Base-by-base conservation (phyloP, 2,797 vertebrate genomes). In the Sebastolobus alascanus region DNA sequence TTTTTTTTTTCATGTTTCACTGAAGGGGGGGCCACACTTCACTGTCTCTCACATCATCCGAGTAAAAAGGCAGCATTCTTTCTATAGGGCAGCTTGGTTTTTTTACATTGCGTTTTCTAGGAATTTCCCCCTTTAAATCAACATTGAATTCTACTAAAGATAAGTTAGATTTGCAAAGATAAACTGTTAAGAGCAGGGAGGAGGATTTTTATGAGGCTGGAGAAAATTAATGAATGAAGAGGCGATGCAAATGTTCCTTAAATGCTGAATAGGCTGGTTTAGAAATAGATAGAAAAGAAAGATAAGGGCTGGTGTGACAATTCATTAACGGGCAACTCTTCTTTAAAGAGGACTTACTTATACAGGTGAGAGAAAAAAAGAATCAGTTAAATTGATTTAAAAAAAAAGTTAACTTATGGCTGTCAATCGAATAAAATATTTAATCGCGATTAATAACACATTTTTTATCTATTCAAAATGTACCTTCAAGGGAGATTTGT, bases 181-280 rank as follows among this genome's bases (percentile, higher is more conserved):
- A 66, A 43, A 69, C n/a, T 29, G n/a, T 65, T 71, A 9, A 77
- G 52, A 77, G 46, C 29, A 50, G 11, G 20, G n/a, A 65, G 7
- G 52, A 73, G 50, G 64, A 18, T 25, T 55, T 68, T 76, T 70
- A 75, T 38, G 29, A 75, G 40, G 65, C 22, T 8, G 59, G 37
- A 50, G 27, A 35, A 60, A 75, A 83, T 55, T 8, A 65, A 79
- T 77, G 67, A 81, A 75, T 74, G 60, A 68, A 66, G 31, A 77
- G 25, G 76, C 10, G 16, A 31, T 20, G 59, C n/a, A 40, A 75
- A 77, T 40, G 73, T 75, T 79, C 35, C 40, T 61, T 22, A 37
- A 78, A 80, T 65, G 63, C 73, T 87, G 76, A 87, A 80, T 38
- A 43, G 25, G 69, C 64, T 70, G 31, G 27, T 58, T 58, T 5